These are phyloP conservation scores for Drosophila takahashii DNA, from an alignment of 1,140 invertebrate species.

Conservation along the genomic window DNA sequence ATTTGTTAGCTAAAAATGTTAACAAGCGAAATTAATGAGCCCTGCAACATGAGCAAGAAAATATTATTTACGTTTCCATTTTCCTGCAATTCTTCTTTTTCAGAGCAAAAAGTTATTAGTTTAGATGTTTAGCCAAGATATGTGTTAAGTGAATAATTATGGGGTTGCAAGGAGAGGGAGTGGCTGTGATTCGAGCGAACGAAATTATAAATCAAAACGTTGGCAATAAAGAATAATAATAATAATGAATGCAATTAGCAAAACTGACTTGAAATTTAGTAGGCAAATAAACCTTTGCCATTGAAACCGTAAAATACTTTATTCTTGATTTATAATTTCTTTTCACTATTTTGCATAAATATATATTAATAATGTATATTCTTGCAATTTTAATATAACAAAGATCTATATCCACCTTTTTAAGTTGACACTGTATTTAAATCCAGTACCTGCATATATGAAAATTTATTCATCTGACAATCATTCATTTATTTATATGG, in stretches of 20 bases:
- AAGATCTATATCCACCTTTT: too few species aligned
- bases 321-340: too few species aligned
- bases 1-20: slow-evolving; percentile 70
- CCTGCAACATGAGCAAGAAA: slow-evolving; percentile 57
- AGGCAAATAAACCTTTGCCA: too few species aligned
- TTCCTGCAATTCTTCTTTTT: slow-evolving; percentile 28
- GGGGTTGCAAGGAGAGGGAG: not conserved
- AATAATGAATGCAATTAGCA: not conserved
- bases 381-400: too few species aligned
- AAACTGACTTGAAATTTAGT: not conserved
- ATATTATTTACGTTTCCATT: slow-evolving; percentile 44
- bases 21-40: slow-evolving; percentile 77
- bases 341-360: too few species aligned
- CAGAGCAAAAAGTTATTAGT: slow-evolving; percentile 52
- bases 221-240: slow-evolving; percentile 2
- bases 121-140: slow-evolving; percentile 60
- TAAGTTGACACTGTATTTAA: too few species aligned
- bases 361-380: too few species aligned
- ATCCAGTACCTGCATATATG: not conserved
- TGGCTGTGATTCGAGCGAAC: not conserved
- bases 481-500: not conserved
- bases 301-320: too few species aligned
- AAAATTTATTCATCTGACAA: not conserved
- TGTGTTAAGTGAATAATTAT: slow-evolving; percentile 71
- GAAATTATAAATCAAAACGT: slow-evolving; percentile 11